A percentile compares a stretch with the other conserved stretches of the same genome.
These are phyloP conservation scores for Diabrotica virgifera DNA, from an alignment of 1,140 invertebrate species.

Conservation along the genomic window DNA sequence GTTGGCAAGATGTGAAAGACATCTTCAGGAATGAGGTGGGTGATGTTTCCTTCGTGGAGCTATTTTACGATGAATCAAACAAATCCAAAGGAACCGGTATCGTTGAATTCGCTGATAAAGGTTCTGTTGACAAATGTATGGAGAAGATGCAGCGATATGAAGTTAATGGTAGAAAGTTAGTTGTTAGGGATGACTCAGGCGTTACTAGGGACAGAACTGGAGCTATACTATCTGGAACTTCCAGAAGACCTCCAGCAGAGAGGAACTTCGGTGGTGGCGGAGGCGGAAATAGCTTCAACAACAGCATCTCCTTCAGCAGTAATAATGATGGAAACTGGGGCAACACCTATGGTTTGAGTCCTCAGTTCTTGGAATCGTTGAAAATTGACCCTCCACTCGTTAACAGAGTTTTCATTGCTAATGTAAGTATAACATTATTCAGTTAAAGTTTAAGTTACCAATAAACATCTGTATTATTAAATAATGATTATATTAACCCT, in stretches of 20 bases:
- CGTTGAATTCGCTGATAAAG: slow-evolving; percentile 87
- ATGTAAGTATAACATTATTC: slow-evolving; percentile 73
- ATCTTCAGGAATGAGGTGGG: slow-evolving; percentile 87
- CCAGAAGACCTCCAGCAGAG: slow-evolving; percentile 33
- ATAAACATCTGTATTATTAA: no score
- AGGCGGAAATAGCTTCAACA: slow-evolving; percentile 34
- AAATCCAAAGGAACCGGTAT: slow-evolving; percentile 94
- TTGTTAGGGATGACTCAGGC: slow-evolving; percentile 88
- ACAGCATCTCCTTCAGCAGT: slow-evolving; percentile 30
- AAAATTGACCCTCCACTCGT: slow-evolving; percentile 90
- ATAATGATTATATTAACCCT: no score
- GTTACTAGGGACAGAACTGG: slow-evolving; percentile 63
- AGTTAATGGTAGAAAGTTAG: slow-evolving; percentile 86
- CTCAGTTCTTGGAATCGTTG: slow-evolving; percentile 87
- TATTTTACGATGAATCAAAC: slow-evolving; percentile 92
- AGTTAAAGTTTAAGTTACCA: neutral
- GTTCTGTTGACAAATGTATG: slow-evolving; percentile 87
- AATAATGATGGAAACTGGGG: slow-evolving; percentile 58
- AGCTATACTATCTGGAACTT: slow-evolving; percentile 52
- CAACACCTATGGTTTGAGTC: slow-evolving; percentile 90
- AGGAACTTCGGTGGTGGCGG: slow-evolving; percentile 40
- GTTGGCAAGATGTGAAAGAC: slow-evolving; percentile 97
- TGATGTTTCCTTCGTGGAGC: slow-evolving; percentile 93
- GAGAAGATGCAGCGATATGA: slow-evolving; percentile 95
- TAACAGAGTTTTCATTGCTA: slow-evolving; percentile 95